These are phyloP conservation scores for Drosophila pandora DNA, from an alignment of 1,140 invertebrate species.

Conservation along the genomic window DNA sequence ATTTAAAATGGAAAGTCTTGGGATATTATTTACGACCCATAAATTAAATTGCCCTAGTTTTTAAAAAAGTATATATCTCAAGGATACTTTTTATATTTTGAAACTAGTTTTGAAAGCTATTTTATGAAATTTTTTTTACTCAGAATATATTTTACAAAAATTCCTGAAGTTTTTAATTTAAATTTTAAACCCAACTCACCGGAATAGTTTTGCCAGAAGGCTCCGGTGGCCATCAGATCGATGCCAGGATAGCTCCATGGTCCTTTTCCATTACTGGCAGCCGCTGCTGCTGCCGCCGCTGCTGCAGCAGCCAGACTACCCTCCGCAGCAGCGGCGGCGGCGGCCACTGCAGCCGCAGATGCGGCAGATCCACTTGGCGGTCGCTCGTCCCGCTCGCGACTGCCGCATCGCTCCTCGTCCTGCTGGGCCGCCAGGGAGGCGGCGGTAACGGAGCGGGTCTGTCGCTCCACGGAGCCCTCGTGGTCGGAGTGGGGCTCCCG, in stretches of 20 bases:
- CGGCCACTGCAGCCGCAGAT: slow-evolving; percentile 43
- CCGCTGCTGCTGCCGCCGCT: slow-evolving; percentile 75
- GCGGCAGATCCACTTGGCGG: slow-evolving; percentile 38
- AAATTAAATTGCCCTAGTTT: too few relatives aligned
- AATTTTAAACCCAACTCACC: slow-evolving; percentile 85
- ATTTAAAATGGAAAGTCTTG: background rate
- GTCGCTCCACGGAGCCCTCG: slow-evolving; percentile 84
- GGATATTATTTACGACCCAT: too few relatives aligned
- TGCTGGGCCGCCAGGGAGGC: slow-evolving; percentile 44
- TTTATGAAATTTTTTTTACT: too few relatives aligned
- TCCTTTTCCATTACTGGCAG: slow-evolving; percentile 72
- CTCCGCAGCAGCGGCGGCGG: slow-evolving; percentile 76
- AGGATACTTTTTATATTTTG: too few relatives aligned
- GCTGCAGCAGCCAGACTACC: slow-evolving; percentile 81
- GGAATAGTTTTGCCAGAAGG: slow-evolving; percentile 95
- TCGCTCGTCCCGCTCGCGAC: slow-evolving; percentile 70
- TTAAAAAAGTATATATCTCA: too few relatives aligned
- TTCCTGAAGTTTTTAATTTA: background rate
- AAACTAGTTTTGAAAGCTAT: too few relatives aligned
- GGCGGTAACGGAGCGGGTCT: slow-evolving; percentile 42
- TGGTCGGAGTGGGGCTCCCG: slow-evolving; percentile 80
- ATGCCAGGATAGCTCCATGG: slow-evolving; percentile 91
- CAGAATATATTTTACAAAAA: too few relatives aligned
- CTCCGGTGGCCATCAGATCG: slow-evolving; percentile 89
- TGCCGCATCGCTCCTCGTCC: slow-evolving; percentile 52